Evolutionary conservation across 2,888 invertebrate species (phyloP).

Genomic region (Alloscopus bannaensis): DNA sequence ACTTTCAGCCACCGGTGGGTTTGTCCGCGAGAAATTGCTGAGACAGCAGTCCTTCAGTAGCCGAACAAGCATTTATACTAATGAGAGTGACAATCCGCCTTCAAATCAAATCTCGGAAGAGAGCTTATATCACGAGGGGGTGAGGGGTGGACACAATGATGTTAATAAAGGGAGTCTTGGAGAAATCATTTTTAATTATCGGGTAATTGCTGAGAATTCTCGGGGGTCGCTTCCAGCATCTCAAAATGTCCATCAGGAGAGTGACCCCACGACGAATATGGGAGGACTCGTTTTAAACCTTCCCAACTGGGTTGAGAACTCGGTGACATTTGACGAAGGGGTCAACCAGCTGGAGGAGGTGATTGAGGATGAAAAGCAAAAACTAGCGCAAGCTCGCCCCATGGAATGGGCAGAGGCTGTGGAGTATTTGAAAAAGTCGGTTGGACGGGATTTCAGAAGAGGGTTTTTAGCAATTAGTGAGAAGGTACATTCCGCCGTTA

Average conservation of each 20-base stretch:
- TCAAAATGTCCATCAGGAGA: background rate
- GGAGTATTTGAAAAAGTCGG: constrained; percentile 31
- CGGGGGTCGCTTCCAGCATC: no score
- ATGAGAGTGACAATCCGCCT: constrained; percentile 4
- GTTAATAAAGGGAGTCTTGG: no score
- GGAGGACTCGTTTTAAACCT: constrained; percentile 5
- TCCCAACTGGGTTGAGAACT: constrained; percentile 7
- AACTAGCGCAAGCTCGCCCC: constrained; percentile 5
- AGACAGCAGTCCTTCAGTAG: background rate
- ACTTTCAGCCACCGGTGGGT: constrained; percentile 34
- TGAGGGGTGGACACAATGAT: no score
- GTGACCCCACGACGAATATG: background rate
- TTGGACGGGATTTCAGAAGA: constrained; percentile 47
- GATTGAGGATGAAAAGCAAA: constrained; percentile 28
- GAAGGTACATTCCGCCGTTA: no score
- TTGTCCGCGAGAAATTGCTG: constrained; percentile 22
- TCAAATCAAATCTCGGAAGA: background rate
- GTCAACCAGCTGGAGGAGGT: constrained; percentile 10
- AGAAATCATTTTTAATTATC: no score
- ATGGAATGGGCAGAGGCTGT: constrained; percentile 38
- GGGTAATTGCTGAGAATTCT: no score
- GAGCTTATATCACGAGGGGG: no score
- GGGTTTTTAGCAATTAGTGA: constrained; percentile 41
- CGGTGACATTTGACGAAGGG: background rate
- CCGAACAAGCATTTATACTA: background rate